Conservation (phyloP, 2,797 vertebrate genomes). For the Sternotherus odoratus region DNA sequence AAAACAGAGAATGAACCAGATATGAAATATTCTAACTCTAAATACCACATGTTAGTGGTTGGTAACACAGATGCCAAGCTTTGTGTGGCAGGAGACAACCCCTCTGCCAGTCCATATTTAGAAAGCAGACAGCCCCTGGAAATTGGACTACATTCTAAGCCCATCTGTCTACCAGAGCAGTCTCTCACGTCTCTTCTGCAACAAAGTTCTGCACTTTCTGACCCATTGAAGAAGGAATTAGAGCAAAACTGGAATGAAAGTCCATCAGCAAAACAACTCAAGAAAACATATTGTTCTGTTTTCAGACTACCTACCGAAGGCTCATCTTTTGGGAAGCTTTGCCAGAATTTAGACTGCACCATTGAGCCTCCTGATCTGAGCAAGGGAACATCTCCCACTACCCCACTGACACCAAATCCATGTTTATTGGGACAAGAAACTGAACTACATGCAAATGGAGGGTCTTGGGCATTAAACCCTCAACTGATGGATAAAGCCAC, state of each 20-base stretch:
- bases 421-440: neutral
- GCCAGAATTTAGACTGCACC: neutral
- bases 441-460: neutral
- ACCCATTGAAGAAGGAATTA: neutral
- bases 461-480: neutral
- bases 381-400: neutral
- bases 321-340: neutral
- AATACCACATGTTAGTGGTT: neutral
- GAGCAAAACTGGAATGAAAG: neutral
- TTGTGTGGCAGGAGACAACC: neutral
- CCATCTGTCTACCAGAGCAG: neutral
- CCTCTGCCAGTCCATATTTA: neutral
- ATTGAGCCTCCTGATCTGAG: too few species aligned
- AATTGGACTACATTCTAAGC: neutral
- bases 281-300: conserved; percentile 10
- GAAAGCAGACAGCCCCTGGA: neutral
- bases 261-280: neutral
- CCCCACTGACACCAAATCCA: neutral
- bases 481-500: neutral
- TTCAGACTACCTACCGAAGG: conserved; percentile 1
- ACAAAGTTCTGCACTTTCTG: neutral
- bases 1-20: neutral
- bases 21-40: neutral
- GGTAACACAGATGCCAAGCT: neutral
- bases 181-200: neutral